phyloP scores from a whole-genome alignment of 2,113 vertebrate species.

The Electrona antarctica region DNA sequence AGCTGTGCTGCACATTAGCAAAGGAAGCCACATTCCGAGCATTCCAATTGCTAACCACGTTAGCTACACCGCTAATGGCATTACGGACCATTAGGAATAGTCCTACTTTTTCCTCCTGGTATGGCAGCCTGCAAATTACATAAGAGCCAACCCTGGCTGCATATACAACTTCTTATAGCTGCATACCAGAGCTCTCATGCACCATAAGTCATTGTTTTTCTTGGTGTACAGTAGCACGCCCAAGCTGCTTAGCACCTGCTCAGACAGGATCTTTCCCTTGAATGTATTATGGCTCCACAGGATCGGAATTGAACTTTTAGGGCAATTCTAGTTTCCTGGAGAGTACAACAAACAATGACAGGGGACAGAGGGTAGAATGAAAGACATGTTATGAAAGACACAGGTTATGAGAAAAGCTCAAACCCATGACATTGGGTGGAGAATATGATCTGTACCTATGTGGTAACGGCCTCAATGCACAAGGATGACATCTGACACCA shows the following conservation, averaged over 20 bases:
- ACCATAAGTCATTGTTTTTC: constrained; percentile 52
- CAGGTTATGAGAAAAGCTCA: no score
- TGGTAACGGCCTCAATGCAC: no score
- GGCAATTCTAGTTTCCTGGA: no score
- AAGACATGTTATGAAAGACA: no score
- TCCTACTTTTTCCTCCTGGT: constrained; percentile 17
- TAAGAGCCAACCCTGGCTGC: constrained; percentile 41
- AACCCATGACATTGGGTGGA: no score
- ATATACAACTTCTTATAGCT: constrained; percentile 41
- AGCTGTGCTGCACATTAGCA: constrained; percentile 58
- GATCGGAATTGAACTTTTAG: no score
- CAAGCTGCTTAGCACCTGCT: constrained; percentile 33
- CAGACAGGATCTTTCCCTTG: background rate
- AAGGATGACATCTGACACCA: no score
- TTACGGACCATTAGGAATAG: constrained; percentile 45
- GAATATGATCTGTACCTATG: no score
- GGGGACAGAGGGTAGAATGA: no score
- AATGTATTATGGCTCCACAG: no score
- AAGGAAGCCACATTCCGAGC: constrained; percentile 61
- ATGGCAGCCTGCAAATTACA: constrained; percentile 42
- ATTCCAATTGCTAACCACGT: constrained; percentile 45
- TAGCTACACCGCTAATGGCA: constrained; percentile 55
- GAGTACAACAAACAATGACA: no score
- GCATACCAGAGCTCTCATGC: constrained; percentile 45
- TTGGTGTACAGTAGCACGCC: constrained; percentile 25